Base-by-base conservation (phyloP, 2,888 invertebrate species). In the Meiosimyza decipiens region DNA sequence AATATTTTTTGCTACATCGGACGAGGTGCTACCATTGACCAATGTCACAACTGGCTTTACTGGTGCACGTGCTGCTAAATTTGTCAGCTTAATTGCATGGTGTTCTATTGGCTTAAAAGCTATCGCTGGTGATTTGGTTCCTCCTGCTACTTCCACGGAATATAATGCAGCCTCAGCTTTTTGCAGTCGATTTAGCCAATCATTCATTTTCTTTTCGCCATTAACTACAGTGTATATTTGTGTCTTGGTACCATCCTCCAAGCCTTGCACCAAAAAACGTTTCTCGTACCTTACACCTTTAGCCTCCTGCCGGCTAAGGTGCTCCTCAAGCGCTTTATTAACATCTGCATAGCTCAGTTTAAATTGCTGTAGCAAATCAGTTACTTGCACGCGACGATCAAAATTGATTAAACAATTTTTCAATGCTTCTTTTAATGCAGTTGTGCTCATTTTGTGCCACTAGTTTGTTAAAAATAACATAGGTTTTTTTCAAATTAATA, bases 351-450 rank as follows among this genome's bases (percentile, higher is more conserved):
- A 81, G 4, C 80, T 55, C 55, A 85, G 75, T 59, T 82, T 80
- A 68, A 84, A 85, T 59, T 84, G 78, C 67, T 86, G 82, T 64
- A 86, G 72, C n/a, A 85, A 79, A 73, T 84, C 83, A 3, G 83
- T 86, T 66, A 85, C 79, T 59, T 83, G 73, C 71, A 86, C 81
- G 63, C 82, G 84, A 5, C 80, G 75, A 74, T 86, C 83, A 50
- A 85, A 85, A 74, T 81, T 83, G 33, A 85, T 83, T 49, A 82
- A 22, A 67, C 85, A 85, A 75, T 85, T 82, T 3, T 79, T 75
- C 9, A 85, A 76, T 16, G 84, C 85, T 49, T 80, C 73, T 71
- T 80, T 76, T 59, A 85, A 65, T 73, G 75, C 71, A 11, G 55
- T 67, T 11, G 72, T 71, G 15, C 70, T 64, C 79, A 79, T 79